Evolutionary conservation across 2,113 vertebrate species (phyloP), one percentile per base, ranked within the genome.

Genomic region (Coptodon rendalli): DNA sequence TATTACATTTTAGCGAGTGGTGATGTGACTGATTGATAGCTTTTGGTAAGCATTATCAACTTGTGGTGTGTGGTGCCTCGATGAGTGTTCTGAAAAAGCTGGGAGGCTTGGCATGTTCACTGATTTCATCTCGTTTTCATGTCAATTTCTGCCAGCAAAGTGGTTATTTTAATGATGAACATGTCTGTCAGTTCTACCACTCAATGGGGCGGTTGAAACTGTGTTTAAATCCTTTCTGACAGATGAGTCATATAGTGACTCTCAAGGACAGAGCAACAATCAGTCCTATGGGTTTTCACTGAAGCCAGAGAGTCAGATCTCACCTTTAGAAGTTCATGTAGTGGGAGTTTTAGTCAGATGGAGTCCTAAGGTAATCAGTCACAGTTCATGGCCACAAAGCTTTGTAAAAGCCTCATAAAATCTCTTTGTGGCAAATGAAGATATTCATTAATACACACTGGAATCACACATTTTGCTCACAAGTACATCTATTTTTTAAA

Each of bases 221-320:
- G 45, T 43, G 38, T 52, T 54, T 68, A 53, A n/a, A 61, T 88
- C 82, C 45, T 82, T 14, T 27, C 31, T 73, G 80, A 73, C 9
- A 29, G 82, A 78, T 71, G 80, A 84, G 50, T 68, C 24, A 14
- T 34, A 19, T 31, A 11, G 78, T 80, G 27, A 56, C 24, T 73
- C 86, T 91, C 87, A 89, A 93, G 88, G 89, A 86, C 88, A 53
- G 36, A 50, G 45, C 54, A 71, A 66, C 22, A 57, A 83, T 85
- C 43, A 88, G 22, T 43, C 14, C 24, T 6, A 3, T 43, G 71
- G 16, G 38, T 56, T 87, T 91, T 63, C 29, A 78, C 45, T 52
- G 45, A 52, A 34, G 73, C 45, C 73, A 84, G 83, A 59, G 68
- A 87, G 84, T 83, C 56, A 68, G 13, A 71, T 73, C n/a, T 53